Evolutionary conservation across 2,888 invertebrate species (phyloP), one percentile per base, ranked within the genome.

Genomic region (Sericinus montela): DNA sequence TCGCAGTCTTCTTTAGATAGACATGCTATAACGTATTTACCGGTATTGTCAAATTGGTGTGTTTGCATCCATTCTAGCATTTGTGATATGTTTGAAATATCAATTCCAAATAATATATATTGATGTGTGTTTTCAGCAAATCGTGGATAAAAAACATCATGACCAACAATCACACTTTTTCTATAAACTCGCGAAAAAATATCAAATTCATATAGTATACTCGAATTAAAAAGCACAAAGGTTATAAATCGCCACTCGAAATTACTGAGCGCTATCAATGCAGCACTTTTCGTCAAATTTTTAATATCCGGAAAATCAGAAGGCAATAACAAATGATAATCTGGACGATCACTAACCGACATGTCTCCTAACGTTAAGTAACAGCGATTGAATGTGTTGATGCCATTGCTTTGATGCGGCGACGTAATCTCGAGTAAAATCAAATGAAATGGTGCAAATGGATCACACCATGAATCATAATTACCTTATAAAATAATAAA

Each of bases 11-110:
- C 43, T 32, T 57, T 38, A 5, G 78, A 76, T 54, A 71, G 63
- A 49, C 86, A 85, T 40, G 80, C 55, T 8, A 83, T 59, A n/a
- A 85, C 69, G 52, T 67, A 78, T 52, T 69, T 75, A 0, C 81
- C 81, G 0, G 74, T 77, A 48, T 77, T 84, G 52, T 79, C 75
- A 43, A 78, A 76, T 48, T 67, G 50, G 42, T 68, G 61, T 6
- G 52, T 47, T 15, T 56, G 55, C 63, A 80, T 67, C 64, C 69
- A 70, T 15, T 63, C 48, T 10, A 86, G 53, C 48, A 72, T 62
- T 10, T 57, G 34, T 40, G 53, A 54, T 13, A 84, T 62, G 30
- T 71, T 58, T n/a, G 48, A 46, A 9, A 74, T 28, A 45, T 67
- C 66, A 19, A 55, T 55, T 13, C 68, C 74, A 50, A 84, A 80